Base-by-base conservation (phyloP, 2,888 invertebrate genomes). In the Drosophila quasianomalipes region DNA sequence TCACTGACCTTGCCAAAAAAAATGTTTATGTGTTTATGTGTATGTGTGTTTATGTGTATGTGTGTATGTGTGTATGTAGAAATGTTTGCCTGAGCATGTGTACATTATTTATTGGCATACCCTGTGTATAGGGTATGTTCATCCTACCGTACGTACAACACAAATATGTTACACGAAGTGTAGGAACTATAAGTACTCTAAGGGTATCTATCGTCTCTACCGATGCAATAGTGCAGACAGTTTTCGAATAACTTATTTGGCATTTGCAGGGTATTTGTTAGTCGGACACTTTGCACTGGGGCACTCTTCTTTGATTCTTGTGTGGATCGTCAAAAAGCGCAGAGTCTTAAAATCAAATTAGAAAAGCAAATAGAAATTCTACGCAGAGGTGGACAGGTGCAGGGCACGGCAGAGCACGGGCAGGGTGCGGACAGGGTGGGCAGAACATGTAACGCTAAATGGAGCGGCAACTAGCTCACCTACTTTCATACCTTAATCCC, bases 1-100 rank as follows among this genome's bases (percentile, higher is more conserved):
- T 88, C 82, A 89, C 89, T 89, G 85, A 89, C 89, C 89, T 89
- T 89, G 91, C 79, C 82, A 61, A 84, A 88, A 78, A 5, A 35
- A 35, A 16, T 28, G 14, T 16, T 53, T 58, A 61, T 63, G 39
- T 55, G 35, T 37, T 30, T 61, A 49, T 47, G 37, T 47, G 28
- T 74, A 55, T 26, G 31, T 28, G 14, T 44, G 16, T 69, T 76
- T 72, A 55, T 26, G 31, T 28, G 14, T 26, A 22, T 28, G 14
- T 26, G 31, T 28, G 14, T 54, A 61, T 63, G 39, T 55, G 35
- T 37, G 26, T 61, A 52, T 47, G 37, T 47, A 55, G 16, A n/a
- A 12, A 60, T 64, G 37, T 54, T 33, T 41, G 31, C 53, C 59
- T 47, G n/a, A 44, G 51, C 30, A 26, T 30, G 37, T 52, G 37